phyloP scores from a whole-genome alignment of 2,888 invertebrate genomes.

The Melinaea marsaeus region DNA sequence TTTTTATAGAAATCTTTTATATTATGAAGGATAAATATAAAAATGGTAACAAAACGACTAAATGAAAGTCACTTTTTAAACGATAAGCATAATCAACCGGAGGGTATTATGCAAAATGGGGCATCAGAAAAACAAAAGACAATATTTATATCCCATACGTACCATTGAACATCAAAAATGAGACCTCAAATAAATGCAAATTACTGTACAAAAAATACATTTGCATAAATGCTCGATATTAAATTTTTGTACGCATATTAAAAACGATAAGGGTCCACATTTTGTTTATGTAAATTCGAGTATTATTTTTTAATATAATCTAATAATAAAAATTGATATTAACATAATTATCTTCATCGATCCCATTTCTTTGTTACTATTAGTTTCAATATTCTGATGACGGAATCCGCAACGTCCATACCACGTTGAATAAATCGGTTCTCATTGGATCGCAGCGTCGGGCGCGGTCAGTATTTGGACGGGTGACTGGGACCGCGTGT shows the following conservation, averaged over 20 bases:
- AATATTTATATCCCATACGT: constrained; percentile 66
- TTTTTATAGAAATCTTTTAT: not conserved
- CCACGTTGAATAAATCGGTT: too few species aligned
- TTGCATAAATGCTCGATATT: constrained; percentile 59
- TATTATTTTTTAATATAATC: too few species aligned
- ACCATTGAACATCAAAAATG: constrained; percentile 62
- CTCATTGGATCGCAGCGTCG: too few species aligned
- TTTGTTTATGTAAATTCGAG: too few species aligned
- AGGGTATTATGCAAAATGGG: constrained; percentile 51
- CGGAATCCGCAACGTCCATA: too few species aligned
- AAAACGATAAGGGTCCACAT: constrained; percentile 44
- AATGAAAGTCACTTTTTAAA: constrained; percentile 44
- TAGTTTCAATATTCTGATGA: too few species aligned
- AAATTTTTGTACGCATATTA: constrained; percentile 49
- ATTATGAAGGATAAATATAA: constrained; percentile 18
- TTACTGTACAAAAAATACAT: constrained; percentile 47
- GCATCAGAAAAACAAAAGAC: constrained; percentile 51
- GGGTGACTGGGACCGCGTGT: too few species aligned
- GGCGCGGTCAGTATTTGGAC: too few species aligned
- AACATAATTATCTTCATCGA: too few species aligned
- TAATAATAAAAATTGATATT: too few species aligned
- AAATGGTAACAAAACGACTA: constrained; percentile 19
- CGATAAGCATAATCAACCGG: constrained; percentile 45
- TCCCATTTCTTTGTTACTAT: too few species aligned
- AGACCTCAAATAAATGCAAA: constrained; percentile 66